Evolutionary conservation across 2,113 vertebrate species (phyloP).

Genomic region (Sminthopsis crassicaudata): DNA sequence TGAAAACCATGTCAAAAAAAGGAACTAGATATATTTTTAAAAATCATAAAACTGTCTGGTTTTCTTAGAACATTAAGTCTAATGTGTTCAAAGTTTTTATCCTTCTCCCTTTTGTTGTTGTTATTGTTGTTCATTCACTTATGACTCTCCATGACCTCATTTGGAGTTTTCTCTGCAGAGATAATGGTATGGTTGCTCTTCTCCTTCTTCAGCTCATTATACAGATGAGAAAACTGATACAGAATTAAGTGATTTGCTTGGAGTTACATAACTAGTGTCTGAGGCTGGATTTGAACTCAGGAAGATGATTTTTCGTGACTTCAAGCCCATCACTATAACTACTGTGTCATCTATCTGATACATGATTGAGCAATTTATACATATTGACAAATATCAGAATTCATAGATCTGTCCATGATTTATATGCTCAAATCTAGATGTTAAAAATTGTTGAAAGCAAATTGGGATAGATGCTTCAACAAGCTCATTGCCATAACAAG

Average conservation of each 20-base stretch:
- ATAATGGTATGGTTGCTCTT: neutral
- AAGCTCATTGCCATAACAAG: neutral
- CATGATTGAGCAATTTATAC: neutral
- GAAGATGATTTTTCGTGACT: neutral
- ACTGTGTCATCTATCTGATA: neutral
- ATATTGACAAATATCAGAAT: neutral
- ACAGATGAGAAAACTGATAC: neutral
- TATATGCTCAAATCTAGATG: neutral
- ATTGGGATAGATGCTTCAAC: neutral
- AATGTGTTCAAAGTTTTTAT: neutral
- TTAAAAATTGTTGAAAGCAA: neutral
- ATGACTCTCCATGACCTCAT: neutral
- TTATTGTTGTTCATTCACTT: neutral
- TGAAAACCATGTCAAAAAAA: no score
- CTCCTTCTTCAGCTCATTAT: neutral
- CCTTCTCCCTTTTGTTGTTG: neutral
- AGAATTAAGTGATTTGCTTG: neutral
- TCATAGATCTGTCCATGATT: neutral
- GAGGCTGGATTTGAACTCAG: neutral
- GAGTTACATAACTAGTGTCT: neutral
- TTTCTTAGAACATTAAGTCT: no score
- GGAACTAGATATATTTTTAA: no score
- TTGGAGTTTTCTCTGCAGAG: neutral
- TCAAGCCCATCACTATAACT: neutral
- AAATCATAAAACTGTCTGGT: no score